These are phyloP conservation scores for Cryptophagus acutangulus DNA, from an alignment of 2,888 invertebrate genomes.

Conservation along the genomic window DNA sequence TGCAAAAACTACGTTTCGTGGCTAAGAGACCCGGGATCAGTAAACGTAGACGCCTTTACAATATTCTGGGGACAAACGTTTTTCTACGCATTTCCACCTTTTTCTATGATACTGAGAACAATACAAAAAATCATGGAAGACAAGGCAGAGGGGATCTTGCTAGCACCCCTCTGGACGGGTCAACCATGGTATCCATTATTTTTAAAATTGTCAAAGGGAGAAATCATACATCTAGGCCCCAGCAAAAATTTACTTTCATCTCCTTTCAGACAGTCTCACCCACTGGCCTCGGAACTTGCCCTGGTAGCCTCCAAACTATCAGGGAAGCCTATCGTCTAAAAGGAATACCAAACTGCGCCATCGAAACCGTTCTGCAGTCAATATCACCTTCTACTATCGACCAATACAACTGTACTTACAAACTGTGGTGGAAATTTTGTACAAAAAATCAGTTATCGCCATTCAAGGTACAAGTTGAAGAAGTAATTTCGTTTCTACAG, in stretches of 20 bases:
- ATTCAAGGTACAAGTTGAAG: background rate
- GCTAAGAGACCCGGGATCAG: conserved; percentile 24
- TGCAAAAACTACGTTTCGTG: conserved; percentile 31
- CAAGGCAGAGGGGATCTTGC: conserved; percentile 31
- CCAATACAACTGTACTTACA: conserved; percentile 23
- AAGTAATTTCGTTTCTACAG: conserved; percentile 4
- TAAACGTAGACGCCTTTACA: conserved; percentile 31
- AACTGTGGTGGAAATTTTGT: conserved; percentile 6
- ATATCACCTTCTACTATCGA: conserved; percentile 22
- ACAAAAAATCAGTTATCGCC: background rate
- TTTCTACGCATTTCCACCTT: conserved; percentile 23
- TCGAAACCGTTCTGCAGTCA: conserved; percentile 20
- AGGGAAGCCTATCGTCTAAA: too few species aligned
- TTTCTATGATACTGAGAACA: conserved; percentile 27
- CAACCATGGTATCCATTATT: conserved; percentile 36
- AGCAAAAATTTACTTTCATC: conserved; percentile 24
- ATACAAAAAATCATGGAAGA: conserved; percentile 34
- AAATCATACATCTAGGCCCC: conserved; percentile 26
- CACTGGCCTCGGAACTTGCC: conserved; percentile 24
- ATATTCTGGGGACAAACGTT: conserved; percentile 12
- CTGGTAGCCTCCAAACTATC: conserved; percentile 31
- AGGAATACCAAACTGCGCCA: conserved; percentile 15
- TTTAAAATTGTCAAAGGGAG: conserved; percentile 6
- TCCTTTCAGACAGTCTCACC: conserved; percentile 29
- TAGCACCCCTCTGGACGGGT: conserved; percentile 31